Percentiles rank a stretch among this genome's conserved stretches.
Conservation (phyloP, 2,113 vertebrate genomes). For the Pseudopodoces humilis region DNA sequence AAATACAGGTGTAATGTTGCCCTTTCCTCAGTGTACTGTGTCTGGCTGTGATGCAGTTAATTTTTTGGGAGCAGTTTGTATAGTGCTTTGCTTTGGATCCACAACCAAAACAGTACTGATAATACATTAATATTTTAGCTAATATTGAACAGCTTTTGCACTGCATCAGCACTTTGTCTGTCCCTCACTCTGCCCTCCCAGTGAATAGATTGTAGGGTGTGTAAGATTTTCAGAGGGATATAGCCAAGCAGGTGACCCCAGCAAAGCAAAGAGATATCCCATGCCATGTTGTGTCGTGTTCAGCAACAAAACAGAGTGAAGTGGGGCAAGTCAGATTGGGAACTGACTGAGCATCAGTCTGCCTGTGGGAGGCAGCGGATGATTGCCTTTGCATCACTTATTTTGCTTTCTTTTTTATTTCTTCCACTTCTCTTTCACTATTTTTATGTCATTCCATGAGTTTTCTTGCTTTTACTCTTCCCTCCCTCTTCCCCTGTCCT, state of each 20-base stretch:
- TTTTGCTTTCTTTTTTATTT: not conserved
- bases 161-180: not conserved
- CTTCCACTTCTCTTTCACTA: not conserved
- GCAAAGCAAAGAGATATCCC: not conserved
- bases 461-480: not conserved
- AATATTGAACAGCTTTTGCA: not conserved
- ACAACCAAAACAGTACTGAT: not conserved
- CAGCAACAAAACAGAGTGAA: not conserved
- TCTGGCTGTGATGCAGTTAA: not conserved
- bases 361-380: not conserved
- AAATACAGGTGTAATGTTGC: not conserved
- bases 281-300: fast-evolving
- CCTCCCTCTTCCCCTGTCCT: not conserved
- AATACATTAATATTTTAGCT: not conserved
- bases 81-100: not conserved
- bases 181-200: not conserved
- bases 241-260: not conserved
- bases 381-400: not conserved
- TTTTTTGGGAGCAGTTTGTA: not conserved
- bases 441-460: not conserved
- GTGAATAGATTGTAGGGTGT: fast-evolving
- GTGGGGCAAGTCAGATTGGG: not conserved
- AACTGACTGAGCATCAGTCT: not conserved
- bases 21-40: not conserved
- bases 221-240: not conserved